Evolutionary conservation across 2,797 vertebrate species (phyloP), one percentile per base, ranked within the genome.

Genomic region (Falco rusticolus): DNA sequence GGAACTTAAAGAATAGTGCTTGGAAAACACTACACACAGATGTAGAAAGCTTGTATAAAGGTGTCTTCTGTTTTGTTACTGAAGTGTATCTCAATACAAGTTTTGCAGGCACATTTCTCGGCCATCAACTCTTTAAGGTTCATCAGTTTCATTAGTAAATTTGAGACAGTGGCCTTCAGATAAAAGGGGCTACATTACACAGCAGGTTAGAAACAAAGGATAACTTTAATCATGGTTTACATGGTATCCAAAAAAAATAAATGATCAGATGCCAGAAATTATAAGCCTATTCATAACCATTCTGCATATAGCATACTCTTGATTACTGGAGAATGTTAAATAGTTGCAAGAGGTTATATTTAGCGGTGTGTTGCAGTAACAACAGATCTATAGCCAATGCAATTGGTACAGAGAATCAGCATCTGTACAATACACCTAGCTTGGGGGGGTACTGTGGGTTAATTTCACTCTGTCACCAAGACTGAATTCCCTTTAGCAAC

Each of bases 101-200:
- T 11, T 91, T 78, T 56, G 41, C 48, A 89, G 45, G 22, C 26
- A 43, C 34, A 84, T 94, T 92, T 84, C 48, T 60, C 57, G 84
- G 79, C 47, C 89, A 87, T 51, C 59, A 26, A 3, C 66, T 76
- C 45, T 95, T 87, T 74, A 90, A 91, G 83, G 74, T 75, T 95
- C 96, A 87, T 59, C 83, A 95, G 57, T 92, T 85, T 91, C 77
- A 88, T 31, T 29, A 89, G 85, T 41, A 85, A 60, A 96, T 94
- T 54, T 92, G 51, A 69, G 76, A 50, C 21, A 59, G 37, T 63
- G 65, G 60, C 70, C 80, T 79, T 71, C 75, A 91, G 92, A 89
- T 74, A 94, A 91, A 92, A 94, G 69, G 69, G 68, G n/a, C 57
- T 79, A 39, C 71, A 72, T 93, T 78, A 91, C 68, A 71, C 85